Percentiles rank a stretch among this genome's conserved stretches.
phyloP scores from a whole-genome alignment of 1,140 invertebrate genomes.

The Aphelenchoides besseyi region DNA sequence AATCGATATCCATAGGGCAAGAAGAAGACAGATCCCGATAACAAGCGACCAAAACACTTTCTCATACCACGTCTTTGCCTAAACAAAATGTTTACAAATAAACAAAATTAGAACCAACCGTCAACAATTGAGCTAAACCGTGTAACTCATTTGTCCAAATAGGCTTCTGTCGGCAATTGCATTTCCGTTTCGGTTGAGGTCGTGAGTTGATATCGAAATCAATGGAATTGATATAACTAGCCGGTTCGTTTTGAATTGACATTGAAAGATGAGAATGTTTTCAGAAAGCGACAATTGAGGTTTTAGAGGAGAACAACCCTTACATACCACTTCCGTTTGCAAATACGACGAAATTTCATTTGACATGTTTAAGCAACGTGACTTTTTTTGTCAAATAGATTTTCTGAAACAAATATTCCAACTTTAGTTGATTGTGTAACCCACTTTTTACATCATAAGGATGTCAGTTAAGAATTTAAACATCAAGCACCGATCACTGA shows the following conservation, averaged over 20 bases:
- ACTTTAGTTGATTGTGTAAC: background rate
- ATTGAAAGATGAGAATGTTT: background rate
- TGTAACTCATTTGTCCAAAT: slow-evolving; percentile 40
- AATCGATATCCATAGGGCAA: slow-evolving; percentile 24
- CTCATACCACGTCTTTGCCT: slow-evolving; percentile 21
- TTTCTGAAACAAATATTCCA: background rate
- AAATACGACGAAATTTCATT: slow-evolving; percentile 5
- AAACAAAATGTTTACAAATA: slow-evolving; percentile 21
- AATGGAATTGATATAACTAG: background rate
- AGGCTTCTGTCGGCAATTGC: slow-evolving; percentile 1
- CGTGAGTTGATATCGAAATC: background rate
- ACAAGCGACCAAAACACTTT: slow-evolving; percentile 21
- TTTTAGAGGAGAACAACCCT: background rate
- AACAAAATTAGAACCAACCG: slow-evolving; percentile 16
- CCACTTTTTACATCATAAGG: too few species aligned
- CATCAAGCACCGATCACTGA: too few species aligned
- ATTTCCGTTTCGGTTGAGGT: background rate
- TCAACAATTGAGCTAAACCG: slow-evolving; percentile 33
- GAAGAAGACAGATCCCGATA: slow-evolving; percentile 25
- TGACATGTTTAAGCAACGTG: too few species aligned
- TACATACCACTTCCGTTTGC: slow-evolving; percentile 7
- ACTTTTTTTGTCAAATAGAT: background rate
- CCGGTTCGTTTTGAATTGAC: background rate
- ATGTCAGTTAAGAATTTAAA: too few species aligned
- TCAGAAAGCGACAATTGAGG: background rate